Conservation (phyloP, 2,888 invertebrate genomes). For the Sarcophaga carnaria region DNA sequence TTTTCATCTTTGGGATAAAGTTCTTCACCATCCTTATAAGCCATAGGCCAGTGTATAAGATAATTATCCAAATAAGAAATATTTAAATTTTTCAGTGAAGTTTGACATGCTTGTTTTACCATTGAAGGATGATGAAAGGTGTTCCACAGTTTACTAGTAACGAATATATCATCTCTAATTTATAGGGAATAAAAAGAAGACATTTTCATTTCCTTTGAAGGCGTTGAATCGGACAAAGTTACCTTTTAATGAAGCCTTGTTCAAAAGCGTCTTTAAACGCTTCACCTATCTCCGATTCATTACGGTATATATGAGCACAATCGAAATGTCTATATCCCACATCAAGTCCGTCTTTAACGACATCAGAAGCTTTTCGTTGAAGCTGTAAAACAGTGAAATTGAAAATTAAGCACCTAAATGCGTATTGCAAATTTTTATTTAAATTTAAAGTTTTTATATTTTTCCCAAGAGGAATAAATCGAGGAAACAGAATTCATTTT, state of each 20-base stretch:
- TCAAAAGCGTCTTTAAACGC: conserved; percentile 85
- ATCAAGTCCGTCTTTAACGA: conserved; percentile 89
- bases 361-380: conserved; percentile 86
- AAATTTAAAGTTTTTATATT: neutral
- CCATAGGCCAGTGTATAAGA: conserved; percentile 96
- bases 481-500: too few relatives aligned
- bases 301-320: conserved; percentile 87
- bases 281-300: conserved; percentile 89
- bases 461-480: too few relatives aligned
- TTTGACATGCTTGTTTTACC: conserved; percentile 87
- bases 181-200: neutral
- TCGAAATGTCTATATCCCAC: conserved; percentile 92
- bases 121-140: conserved; percentile 91
- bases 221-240: neutral
- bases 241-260: conserved; percentile 87
- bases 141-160: conserved; percentile 94
- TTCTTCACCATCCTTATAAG: conserved; percentile 84
- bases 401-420: neutral
- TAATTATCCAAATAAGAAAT: conserved; percentile 93
- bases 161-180: conserved; percentile 85
- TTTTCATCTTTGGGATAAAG: conserved; percentile 84
- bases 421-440: neutral
- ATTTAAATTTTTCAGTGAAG: conserved; percentile 87
- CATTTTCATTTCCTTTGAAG: neutral
- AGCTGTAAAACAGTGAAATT: conserved; percentile 78